phyloP scores from a whole-genome alignment of 2,888 invertebrate genomes.

The Tineola bisselliella region DNA sequence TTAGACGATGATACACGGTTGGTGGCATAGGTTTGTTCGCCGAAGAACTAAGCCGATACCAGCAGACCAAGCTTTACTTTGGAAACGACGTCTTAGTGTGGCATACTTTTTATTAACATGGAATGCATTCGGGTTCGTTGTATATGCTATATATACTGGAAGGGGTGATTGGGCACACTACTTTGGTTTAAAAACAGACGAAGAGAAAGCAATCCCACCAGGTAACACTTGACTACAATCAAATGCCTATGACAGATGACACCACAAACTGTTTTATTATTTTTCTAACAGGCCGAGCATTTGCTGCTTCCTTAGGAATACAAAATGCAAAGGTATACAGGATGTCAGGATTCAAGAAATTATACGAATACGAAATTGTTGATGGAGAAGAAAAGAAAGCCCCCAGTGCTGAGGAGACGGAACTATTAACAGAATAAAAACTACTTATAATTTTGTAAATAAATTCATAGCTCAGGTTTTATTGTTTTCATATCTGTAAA shows the following conservation, averaged over 20 bases:
- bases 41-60: slow-evolving; percentile 51
- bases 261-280: slow-evolving; percentile 20
- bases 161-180: slow-evolving; percentile 75
- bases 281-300: slow-evolving; percentile 62
- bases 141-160: slow-evolving; percentile 68
- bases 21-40: slow-evolving; percentile 53
- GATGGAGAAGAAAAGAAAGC: slow-evolving; percentile 28
- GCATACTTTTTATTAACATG: slow-evolving; percentile 74
- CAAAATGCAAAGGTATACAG: slow-evolving; percentile 66
- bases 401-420: neutral
- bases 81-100: slow-evolving; percentile 72
- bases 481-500: too few relatives aligned
- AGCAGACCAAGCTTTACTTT: slow-evolving; percentile 58
- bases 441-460: neutral
- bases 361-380: slow-evolving; percentile 57
- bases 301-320: slow-evolving; percentile 66
- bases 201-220: slow-evolving; percentile 65
- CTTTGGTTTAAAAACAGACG: slow-evolving; percentile 71
- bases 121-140: slow-evolving; percentile 75
- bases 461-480: neutral
- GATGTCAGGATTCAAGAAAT: slow-evolving; percentile 58
- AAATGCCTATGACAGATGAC: neutral
- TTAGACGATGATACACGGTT: slow-evolving; percentile 38
- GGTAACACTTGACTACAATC: slow-evolving; percentile 36
- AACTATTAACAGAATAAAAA: slow-evolving; percentile 8